Base-by-base conservation (phyloP, 2,797 vertebrate species). In the Sebastes wilsoni region DNA sequence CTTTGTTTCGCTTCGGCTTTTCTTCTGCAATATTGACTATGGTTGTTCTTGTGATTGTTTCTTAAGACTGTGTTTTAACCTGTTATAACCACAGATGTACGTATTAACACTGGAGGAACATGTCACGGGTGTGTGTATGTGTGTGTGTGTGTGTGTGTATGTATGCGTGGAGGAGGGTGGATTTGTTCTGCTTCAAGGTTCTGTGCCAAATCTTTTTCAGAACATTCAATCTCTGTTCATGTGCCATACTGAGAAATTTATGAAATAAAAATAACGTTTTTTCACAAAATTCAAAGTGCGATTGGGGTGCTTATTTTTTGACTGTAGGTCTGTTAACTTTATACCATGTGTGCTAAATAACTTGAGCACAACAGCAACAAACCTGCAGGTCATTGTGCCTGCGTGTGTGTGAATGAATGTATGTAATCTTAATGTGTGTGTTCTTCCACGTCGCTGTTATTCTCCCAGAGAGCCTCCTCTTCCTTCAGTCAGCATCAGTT, bases 201-300 rank as follows among this genome's bases (percentile, higher is more conserved):
- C 86, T 88, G 89, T 95, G 93, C 93, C 94, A 93, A 95, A 93
- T 91, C 88, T 92, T 93, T 94, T 95, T 92, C 89, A 93, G 91
- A 93, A 88, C 93, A 87, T 93, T 92, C 84, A 86, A 85, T 91
- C 92, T 95, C 89, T 94, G 94, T 95, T 95, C 87, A 88, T 94
- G 92, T 95, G 93, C 93, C 93, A 95, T 92, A 91, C 83, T 91
- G 92, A 93, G 88, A 93, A 89, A 94, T 94, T 92, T 95, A 93
- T 93, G 87, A 93, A 95, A 95, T 94, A 94, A 95, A 95, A 93
- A 92, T 78, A 84, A 90, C 36, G 27, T 86, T 93, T 89, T 93
- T 94, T 87, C 85, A 92, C 85, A 92, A 91, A 93, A 90, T 85
- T 67, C 78, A 83, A 80, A 80, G 68, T 92, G 85, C 87, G 81